Percentiles rank a stretch among this genome's conserved stretches.
Conservation (phyloP, 2,888 invertebrate species). For the Lithophane semibrunnea region DNA sequence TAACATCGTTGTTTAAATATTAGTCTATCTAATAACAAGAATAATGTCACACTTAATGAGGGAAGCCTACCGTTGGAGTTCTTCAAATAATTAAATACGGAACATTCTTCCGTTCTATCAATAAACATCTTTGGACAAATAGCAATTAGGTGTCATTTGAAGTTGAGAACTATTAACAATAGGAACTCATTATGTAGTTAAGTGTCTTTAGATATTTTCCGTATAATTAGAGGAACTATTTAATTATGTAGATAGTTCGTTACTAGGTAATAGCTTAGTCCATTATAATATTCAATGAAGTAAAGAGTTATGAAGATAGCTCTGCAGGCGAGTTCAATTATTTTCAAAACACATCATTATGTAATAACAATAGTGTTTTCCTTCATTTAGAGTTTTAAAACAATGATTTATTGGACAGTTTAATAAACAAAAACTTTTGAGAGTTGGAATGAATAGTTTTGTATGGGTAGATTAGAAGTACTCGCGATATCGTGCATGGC, state of each 20-base stretch:
- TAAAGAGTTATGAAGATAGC: not conserved
- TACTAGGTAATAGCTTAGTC: not conserved
- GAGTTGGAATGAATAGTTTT: constrained; percentile 4
- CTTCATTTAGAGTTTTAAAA: not conserved
- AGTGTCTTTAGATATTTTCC: not conserved
- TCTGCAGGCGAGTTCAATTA: not conserved
- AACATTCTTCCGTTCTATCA: constrained; percentile 3
- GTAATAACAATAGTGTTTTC: not conserved
- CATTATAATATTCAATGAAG: constrained; percentile 1
- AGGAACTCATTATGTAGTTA: not conserved
- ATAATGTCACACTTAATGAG: not conserved
- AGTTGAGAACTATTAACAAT: not conserved
- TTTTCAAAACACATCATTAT: not conserved
- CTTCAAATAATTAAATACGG: not conserved
- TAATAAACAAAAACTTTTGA: not conserved
- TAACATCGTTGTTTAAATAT: not conserved
- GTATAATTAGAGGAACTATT: not conserved
- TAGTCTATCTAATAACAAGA: too few species aligned
- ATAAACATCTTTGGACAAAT: constrained; percentile 19
- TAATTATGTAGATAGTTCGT: not conserved
- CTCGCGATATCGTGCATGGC: constrained; percentile 20
- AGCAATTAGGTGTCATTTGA: constrained; percentile 10
- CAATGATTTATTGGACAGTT: not conserved
- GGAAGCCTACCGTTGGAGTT: not conserved
- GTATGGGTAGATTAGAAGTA: not conserved